Conservation (phyloP, 2,888 invertebrate species). For the Ethmia dodecea region DNA sequence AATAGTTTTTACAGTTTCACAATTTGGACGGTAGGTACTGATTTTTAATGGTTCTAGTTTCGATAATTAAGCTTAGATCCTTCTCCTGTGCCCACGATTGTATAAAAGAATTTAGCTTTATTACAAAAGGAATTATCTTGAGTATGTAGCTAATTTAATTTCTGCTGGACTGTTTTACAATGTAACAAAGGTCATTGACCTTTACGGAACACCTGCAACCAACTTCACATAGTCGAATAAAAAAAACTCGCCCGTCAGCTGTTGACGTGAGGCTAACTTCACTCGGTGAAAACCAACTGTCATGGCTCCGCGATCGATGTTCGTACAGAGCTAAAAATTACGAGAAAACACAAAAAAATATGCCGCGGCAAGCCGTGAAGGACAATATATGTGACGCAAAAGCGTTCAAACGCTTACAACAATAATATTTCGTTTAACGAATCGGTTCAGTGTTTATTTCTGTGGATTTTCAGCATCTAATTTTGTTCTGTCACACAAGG, state of each 20-base stretch:
- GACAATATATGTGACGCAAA: slow-evolving; percentile 27
- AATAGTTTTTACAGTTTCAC: too few relatives aligned
- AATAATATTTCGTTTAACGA: slow-evolving; percentile 42
- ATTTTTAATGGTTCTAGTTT: too few relatives aligned
- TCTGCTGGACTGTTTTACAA: too few relatives aligned
- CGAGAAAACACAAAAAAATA: slow-evolving; percentile 66
- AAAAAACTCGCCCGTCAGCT: slow-evolving; percentile 64
- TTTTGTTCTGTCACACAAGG: slow-evolving; percentile 62
- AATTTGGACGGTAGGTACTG: too few relatives aligned
- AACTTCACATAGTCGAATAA: slow-evolving; percentile 46
- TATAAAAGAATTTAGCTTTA: too few relatives aligned
- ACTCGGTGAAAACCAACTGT: slow-evolving; percentile 63
- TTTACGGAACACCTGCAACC: slow-evolving; percentile 26
- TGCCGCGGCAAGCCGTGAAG: slow-evolving; percentile 48
- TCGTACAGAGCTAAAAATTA: slow-evolving; percentile 52
- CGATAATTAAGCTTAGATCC: too few relatives aligned
- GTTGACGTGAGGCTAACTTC: slow-evolving; percentile 57
- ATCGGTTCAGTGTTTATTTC: slow-evolving; percentile 55
- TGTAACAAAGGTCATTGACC: slow-evolving; percentile 47
- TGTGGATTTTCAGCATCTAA: slow-evolving; percentile 69
- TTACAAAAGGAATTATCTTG: too few relatives aligned
- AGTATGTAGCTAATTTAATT: too few relatives aligned
- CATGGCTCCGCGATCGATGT: slow-evolving; percentile 73
- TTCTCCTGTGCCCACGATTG: too few relatives aligned
- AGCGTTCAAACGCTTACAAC: slow-evolving; percentile 34